Base-by-base conservation (phyloP, 2,888 invertebrate species). In the Aphodius sticticus region DNA sequence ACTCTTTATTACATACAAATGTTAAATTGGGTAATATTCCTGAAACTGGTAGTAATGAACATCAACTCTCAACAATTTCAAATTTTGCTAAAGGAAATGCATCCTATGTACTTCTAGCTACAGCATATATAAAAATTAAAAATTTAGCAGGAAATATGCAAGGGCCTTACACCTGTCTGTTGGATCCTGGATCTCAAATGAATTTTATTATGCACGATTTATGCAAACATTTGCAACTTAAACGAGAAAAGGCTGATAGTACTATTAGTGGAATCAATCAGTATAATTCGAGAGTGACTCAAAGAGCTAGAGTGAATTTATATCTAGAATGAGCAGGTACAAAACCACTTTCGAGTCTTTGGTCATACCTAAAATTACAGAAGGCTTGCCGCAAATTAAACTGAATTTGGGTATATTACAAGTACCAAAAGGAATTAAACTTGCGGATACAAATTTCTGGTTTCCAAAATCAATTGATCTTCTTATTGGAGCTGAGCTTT, bases 391-490 rank as follows among this genome's bases (percentile, higher is more conserved):
- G 9, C 6, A 12, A 12, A 70, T 16, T n/a, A 26, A 70, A 6
- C 36, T 37, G 72, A n/a, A 37, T 6, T 53, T n/a, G 12, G 3
- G 5, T 5, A 26, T 14, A 16, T 14, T 76, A 3, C 15, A 81
- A 6, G 38, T 81, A n/a, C 81, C 81, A 3, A 6, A 37, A 38
- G 76, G 79, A 53, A 15, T 79, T 16, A 26, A 76, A 71, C 37
- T 81, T n/a, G 78, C 78, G 6, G 76, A 79, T 76, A 77, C 77
- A 9, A 16, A 53, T 12, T 79, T 79, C 38, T 69, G 71, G 12
- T 14, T 37, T 7, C 70, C 78, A 3, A 38, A 69, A 0, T 14
- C 16, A 71, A 69, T 79, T 12, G 77, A 79, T 15, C 69, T 81
- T 38, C 37, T 79, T 6, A 78, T 80, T 53, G 78, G 76, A 2